Percentiles rank a stretch among this genome's conserved stretches.
These are phyloP conservation scores for Aphelinus atriplicis DNA, from an alignment of 1,140 invertebrate genomes.

Conservation along the genomic window DNA sequence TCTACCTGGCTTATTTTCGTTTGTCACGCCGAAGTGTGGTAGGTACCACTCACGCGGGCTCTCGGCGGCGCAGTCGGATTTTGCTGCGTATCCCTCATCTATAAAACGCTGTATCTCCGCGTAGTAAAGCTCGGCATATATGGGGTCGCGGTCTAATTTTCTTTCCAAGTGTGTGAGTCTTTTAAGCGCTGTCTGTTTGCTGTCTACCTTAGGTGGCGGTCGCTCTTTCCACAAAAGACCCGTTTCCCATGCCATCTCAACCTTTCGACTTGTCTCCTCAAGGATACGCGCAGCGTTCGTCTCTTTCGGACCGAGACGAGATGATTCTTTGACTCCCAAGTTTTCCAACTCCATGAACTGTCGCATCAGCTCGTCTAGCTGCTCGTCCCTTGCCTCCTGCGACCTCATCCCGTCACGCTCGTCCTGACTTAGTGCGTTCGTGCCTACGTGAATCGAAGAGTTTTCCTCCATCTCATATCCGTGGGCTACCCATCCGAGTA, in stretches of 20 bases:
- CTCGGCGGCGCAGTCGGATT: not conserved
- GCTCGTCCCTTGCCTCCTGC: no score
- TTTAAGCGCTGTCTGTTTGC: not conserved
- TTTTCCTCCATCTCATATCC: no score
- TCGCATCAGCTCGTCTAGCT: not conserved
- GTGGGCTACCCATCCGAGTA: no score
- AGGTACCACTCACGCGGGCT: not conserved
- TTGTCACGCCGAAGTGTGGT: slow-evolving; percentile 1
- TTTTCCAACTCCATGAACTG: not conserved
- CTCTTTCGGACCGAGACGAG: not conserved
- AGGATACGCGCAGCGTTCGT: not conserved
- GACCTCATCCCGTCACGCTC: no score
- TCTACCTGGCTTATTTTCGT: not conserved
- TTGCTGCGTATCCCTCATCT: not conserved
- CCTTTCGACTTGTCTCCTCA: no score
- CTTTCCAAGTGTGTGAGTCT: not conserved
- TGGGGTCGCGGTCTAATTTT: not conserved
- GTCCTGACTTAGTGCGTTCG: no score
- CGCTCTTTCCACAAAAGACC: not conserved
- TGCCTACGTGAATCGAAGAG: no score
- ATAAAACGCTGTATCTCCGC: slow-evolving; percentile 3
- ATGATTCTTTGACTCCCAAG: not conserved
- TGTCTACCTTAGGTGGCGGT: not conserved
- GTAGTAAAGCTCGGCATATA: not conserved
- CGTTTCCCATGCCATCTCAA: no score